phyloP scores from a whole-genome alignment of 1,140 invertebrate species.

The Zeugodacus cucurbitae region DNA sequence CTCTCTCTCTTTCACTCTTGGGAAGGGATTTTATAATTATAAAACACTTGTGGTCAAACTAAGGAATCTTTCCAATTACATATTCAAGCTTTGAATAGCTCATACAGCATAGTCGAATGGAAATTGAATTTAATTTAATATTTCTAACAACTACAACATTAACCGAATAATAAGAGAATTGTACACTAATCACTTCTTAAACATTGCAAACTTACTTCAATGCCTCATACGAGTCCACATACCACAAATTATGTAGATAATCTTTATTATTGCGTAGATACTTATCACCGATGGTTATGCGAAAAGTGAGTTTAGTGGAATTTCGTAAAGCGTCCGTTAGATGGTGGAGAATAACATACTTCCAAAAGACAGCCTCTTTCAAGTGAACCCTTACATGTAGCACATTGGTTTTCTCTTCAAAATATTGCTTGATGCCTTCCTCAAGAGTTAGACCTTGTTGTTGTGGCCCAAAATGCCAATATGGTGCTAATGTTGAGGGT shows the following conservation, averaged over 20 bases:
- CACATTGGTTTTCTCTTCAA: neutral
- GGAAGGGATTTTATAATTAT: too few relatives aligned
- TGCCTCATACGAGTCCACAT: slow-evolving; percentile 12
- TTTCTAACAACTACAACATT: too few relatives aligned
- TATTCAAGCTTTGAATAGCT: too few relatives aligned
- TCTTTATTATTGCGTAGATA: neutral
- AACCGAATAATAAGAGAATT: too few relatives aligned
- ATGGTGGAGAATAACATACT: neutral
- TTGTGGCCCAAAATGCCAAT: neutral
- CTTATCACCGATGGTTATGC: neutral
- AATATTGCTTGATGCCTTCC: neutral
- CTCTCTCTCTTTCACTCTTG: too few relatives aligned
- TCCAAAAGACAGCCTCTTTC: neutral
- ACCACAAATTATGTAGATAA: neutral
- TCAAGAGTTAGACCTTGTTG: neutral
- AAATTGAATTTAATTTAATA: too few relatives aligned
- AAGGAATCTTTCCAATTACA: too few relatives aligned
- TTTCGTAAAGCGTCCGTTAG: neutral
- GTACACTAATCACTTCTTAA: too few relatives aligned
- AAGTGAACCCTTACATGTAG: neutral
- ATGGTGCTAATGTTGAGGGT: too few relatives aligned
- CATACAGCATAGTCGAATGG: too few relatives aligned
- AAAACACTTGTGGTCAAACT: too few relatives aligned
- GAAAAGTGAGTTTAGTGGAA: neutral
- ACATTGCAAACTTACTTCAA: neutral